Base-by-base conservation (phyloP, 2,113 vertebrate species). In the Cololabis saira region DNA sequence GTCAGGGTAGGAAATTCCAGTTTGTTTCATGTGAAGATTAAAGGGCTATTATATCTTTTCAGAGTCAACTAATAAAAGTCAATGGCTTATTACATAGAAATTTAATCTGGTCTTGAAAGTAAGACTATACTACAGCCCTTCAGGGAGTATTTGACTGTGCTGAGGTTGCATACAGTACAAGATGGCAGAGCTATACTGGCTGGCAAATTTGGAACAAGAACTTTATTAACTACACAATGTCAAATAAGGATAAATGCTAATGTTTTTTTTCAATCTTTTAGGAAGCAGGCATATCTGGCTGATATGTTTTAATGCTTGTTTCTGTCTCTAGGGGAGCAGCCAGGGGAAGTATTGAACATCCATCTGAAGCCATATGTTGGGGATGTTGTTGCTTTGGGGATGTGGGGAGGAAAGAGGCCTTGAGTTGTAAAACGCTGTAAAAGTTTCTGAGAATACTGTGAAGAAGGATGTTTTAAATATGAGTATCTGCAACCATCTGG, bases 211-310 rank as follows among this genome's bases (percentile, higher is more conserved):
- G 57, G 40, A 85, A 47, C 19, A 71, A 68, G 17, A 61, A 61
- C n/a, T 61, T 56, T 63, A 71, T 79, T 62, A 85, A 75, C 59
- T 3, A 13, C 33, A 65, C 64, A 49, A 60, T 74, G 83, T 87
- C 82, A 90, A 84, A 78, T 12, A 40, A 86, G 83, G 81, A 86
- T 68, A 86, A 76, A 74, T 69, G 73, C 40, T 18, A 8, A 49
- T 47, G 68, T 67, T 73, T 67, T 40, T 37, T 37, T 37, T 37
- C 10, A 9, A 4, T 64, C 59, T 71, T 54, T 18, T 21, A 43
- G 52, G 40, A 57, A 79, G 49, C 58, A 63, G 61, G 64, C 75
- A 58, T 65, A n/a, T 75, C 78, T 68, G 56, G 69, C 71, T 64
- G 62, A 66, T 27, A 62, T 76, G 83, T 87, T 83, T 83, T 84